Percentiles rank a stretch among this genome's conserved stretches.
Conservation (phyloP, 2,797 vertebrate species). For the Mus spretus region DNA sequence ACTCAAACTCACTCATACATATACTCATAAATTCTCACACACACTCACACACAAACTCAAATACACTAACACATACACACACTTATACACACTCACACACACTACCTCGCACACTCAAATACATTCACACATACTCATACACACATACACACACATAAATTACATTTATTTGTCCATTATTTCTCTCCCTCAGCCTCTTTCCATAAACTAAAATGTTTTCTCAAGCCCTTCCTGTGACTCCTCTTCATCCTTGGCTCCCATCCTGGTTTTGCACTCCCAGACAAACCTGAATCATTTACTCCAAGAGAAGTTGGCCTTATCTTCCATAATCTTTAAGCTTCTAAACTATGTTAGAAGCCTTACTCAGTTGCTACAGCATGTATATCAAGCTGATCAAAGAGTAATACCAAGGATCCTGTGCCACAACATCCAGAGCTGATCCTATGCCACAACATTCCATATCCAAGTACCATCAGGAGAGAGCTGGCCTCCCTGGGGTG, state of each 20-base stretch:
- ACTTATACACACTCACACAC: not conserved
- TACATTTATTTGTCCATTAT: not conserved
- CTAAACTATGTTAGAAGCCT: not conserved
- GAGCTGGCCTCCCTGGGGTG: too few relatives aligned
- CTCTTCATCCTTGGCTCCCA: constrained; percentile 4
- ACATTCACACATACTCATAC: not conserved
- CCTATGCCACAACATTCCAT: too few relatives aligned
- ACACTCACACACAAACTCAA: not conserved
- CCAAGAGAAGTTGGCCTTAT: not conserved
- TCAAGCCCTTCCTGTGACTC: not conserved
- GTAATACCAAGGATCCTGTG: not conserved
- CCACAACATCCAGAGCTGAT: too few relatives aligned
- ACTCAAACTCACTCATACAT: not conserved
- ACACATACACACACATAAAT: not conserved
- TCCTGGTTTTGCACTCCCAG: not conserved
- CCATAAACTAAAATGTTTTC: constrained; percentile 21
- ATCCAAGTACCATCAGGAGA: too few relatives aligned
- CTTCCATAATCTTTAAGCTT: not conserved
- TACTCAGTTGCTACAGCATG: not conserved
- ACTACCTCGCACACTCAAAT: not conserved
- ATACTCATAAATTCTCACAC: too few relatives aligned
- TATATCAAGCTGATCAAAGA: constrained; percentile 1
- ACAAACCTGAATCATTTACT: not conserved
- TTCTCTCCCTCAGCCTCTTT: not conserved
- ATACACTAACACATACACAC: not conserved